phyloP scores from a whole-genome alignment of 2,113 vertebrate genomes.

The Ophiodon elongatus region DNA sequence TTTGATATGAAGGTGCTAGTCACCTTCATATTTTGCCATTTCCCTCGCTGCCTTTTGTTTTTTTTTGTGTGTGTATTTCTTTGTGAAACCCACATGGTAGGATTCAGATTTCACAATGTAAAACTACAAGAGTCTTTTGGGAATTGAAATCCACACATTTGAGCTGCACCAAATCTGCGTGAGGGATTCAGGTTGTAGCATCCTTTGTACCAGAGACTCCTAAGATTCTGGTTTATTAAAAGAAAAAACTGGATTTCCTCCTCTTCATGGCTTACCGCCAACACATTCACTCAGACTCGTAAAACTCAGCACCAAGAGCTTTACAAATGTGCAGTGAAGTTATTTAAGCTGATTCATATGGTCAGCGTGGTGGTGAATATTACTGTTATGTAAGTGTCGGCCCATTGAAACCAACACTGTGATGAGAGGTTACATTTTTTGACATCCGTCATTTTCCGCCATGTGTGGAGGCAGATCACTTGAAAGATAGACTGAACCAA shows the following conservation, averaged over 20 bases:
- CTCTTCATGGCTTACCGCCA: neutral
- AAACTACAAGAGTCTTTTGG: neutral
- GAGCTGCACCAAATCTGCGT: neutral
- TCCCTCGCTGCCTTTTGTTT: neutral
- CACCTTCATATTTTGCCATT: conserved; percentile 1
- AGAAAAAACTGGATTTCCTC: neutral
- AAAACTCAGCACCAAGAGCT: conserved; percentile 6
- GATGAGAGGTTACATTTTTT: conserved; percentile 7
- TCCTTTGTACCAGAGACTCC: neutral
- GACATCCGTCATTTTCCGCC: neutral
- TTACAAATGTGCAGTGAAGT: conserved; percentile 22
- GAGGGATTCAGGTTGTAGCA: neutral
- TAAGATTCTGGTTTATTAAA: neutral
- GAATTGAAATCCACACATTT: neutral
- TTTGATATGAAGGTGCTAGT: conserved; percentile 19
- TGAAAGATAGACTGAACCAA: no score
- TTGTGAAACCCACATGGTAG: neutral
- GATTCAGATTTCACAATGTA: neutral
- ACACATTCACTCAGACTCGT: neutral
- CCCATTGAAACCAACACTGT: conserved; percentile 19
- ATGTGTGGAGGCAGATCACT: no score
- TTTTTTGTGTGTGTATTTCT: neutral
- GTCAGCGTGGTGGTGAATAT: conserved; percentile 24
- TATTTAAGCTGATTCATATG: conserved; percentile 27
- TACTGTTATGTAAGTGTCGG: conserved; percentile 14